A percentile compares a stretch with the other conserved stretches of the same genome.
phyloP scores from a whole-genome alignment of 2,797 vertebrate species.

The Catharus ustulatus region DNA sequence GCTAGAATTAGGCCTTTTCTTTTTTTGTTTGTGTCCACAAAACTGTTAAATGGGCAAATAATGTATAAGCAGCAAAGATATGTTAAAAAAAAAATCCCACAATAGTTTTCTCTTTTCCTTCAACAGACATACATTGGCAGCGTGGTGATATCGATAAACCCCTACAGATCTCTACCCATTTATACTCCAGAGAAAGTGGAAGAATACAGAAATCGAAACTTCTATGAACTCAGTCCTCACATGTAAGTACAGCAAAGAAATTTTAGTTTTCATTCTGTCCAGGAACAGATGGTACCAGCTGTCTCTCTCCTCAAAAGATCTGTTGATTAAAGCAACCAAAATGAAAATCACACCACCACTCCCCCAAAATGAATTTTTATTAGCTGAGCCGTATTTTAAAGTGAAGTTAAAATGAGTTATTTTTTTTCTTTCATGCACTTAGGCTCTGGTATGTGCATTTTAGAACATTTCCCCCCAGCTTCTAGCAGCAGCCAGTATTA shows the following conservation, averaged over 20 bases:
- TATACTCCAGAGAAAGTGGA: constrained; percentile 97
- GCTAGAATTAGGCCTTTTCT: background rate
- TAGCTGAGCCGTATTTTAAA: constrained; percentile 32
- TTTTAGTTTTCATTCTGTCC: background rate
- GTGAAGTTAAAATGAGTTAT: background rate
- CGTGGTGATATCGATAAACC: constrained; percentile 98
- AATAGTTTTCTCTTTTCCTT: constrained; percentile 8
- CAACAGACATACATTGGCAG: constrained; percentile 96
- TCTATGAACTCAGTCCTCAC: constrained; percentile 98
- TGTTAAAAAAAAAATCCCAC: background rate
- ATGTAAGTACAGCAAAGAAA: constrained; percentile 88
- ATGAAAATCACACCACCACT: background rate
- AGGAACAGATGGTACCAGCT: constrained; percentile 71
- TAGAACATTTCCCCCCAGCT: background rate
- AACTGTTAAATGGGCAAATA: background rate
- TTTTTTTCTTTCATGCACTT: background rate
- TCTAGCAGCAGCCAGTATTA: constrained; percentile 8
- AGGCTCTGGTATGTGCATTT: background rate
- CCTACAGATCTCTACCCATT: constrained; percentile 92
- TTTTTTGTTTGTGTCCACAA: background rate
- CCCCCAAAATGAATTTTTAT: background rate
- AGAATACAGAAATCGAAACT: constrained; percentile 98
- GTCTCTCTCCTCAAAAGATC: constrained; percentile 36
- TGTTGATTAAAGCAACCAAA: background rate
- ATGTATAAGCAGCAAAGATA: background rate